Evolutionary conservation across 2,113 vertebrate genomes (phyloP), one percentile per base, ranked within the genome.

Genomic region (Gavia stellata): DNA sequence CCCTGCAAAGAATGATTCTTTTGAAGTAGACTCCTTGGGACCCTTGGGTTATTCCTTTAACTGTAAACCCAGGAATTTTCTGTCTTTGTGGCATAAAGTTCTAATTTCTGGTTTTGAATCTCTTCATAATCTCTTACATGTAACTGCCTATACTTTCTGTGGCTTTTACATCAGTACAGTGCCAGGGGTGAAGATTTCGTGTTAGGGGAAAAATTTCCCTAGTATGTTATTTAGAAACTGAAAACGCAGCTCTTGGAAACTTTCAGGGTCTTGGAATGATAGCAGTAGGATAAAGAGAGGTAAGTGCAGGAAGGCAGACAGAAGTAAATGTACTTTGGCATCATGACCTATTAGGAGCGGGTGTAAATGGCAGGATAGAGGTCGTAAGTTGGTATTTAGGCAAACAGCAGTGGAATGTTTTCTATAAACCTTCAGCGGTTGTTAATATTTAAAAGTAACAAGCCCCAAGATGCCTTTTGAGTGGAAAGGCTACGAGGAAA

Each of bases 341-440:
- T 85, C 40, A 9, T 38, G 70, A 81, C 24, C 36, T 85, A 1
- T 25, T 90, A 74, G 34, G 40, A 88, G 28, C 56, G 31, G 40
- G 16, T 74, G 9, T 74, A 62, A 90, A 59, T 85, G 74, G 5
- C 34, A 55, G 61, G 26, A 15, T 33, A 42, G 38, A 72, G 40
- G 12, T 68, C 44, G 47, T 40, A 63, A 86, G 36, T 20, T 1
- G 4, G 7, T n/a, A 71, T 86, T 89, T 58, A 87, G 65, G 21
- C 49, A 74, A 42, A 72, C 12, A 75, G n/a, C 75, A 45, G 12
- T 72, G 44, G 44, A 33, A 63, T 63, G 28, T 86, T 91, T 72
- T 83, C 34, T 73, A 12, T 65, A 62, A 80, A 59, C 14, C 3
- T 23, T 50, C n/a, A 77, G 20, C 0, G 0, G 8, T 40, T 72